Evolutionary conservation across 1,140 invertebrate genomes (phyloP).

Genomic region (Caerostris darwini): DNA sequence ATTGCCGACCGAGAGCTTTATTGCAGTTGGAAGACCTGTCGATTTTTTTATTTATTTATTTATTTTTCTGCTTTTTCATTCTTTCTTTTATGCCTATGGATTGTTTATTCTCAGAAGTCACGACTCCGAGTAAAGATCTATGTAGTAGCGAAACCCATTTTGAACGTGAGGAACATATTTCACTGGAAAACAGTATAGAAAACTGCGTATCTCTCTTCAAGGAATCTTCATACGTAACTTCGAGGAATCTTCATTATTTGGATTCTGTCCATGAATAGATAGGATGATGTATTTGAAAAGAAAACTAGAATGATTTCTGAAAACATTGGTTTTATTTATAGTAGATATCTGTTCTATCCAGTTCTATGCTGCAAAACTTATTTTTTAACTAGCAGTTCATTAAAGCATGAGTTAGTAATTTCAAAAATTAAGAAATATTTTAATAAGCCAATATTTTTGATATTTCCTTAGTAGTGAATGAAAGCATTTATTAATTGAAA

Average conservation of each 20-base stretch:
- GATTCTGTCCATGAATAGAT: background rate
- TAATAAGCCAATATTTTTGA: too few species aligned
- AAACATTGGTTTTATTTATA: background rate
- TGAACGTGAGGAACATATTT: constrained; percentile 46
- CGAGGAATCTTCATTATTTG: background rate
- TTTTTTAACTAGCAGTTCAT: too few species aligned
- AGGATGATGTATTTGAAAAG: background rate
- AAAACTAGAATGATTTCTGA: background rate
- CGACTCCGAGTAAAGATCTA: constrained; percentile 22
- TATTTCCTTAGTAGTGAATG: too few species aligned
- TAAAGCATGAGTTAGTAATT: too few species aligned
- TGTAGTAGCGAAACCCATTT: constrained; percentile 8
- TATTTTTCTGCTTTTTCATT: constrained; percentile 27
- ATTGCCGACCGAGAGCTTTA: constrained; percentile 42
- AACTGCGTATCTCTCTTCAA: background rate
- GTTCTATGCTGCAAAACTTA: too few species aligned
- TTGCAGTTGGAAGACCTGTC: constrained; percentile 31
- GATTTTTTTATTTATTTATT: background rate
- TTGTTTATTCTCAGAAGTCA: constrained; percentile 35
- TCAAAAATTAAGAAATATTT: too few species aligned
- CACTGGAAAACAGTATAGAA: background rate
- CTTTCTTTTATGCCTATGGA: background rate
- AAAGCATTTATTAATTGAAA: too few species aligned
- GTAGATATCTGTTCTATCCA: too few species aligned
- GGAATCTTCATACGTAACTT: background rate